Conservation (phyloP, 2,888 invertebrate genomes). For the Anticlea derivata region DNA sequence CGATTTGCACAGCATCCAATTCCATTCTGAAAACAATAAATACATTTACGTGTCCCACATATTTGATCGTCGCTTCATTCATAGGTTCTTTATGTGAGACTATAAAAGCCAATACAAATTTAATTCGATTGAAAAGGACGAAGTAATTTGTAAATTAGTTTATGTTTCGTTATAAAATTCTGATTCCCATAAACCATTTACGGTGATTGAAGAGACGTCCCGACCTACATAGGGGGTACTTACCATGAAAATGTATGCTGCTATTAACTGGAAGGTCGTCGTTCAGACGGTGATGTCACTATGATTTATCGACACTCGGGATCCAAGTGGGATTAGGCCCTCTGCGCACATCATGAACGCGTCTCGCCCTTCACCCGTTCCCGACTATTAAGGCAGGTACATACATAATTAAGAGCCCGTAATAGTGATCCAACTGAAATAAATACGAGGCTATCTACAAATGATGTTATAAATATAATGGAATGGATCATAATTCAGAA, state of each 20-base stretch:
- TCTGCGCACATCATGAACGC: slow-evolving; percentile 17
- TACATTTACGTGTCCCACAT: slow-evolving; percentile 15
- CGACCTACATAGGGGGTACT: slow-evolving; percentile 56
- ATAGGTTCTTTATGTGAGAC: slow-evolving; percentile 13
- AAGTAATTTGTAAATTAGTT: slow-evolving; percentile 26
- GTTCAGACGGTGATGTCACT: slow-evolving; percentile 75
- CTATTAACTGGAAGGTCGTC: slow-evolving; percentile 71
- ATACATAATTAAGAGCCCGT: not conserved
- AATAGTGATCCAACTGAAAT: not conserved
- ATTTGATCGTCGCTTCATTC: slow-evolving; percentile 12
- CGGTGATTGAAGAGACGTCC: slow-evolving; percentile 59
- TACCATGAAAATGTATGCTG: slow-evolving; percentile 65
- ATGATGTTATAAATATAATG: not conserved
- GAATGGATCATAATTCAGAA: not conserved
- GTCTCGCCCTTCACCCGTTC: slow-evolving; percentile 9
- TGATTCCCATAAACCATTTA: slow-evolving; percentile 58
- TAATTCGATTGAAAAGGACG: slow-evolving; percentile 37
- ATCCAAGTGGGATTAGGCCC: slow-evolving; percentile 59
- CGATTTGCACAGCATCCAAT: slow-evolving; percentile 18
- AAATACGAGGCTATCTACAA: not conserved
- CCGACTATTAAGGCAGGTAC: too few relatives aligned
- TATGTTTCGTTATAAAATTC: slow-evolving; percentile 31
- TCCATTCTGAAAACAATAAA: slow-evolving; percentile 10
- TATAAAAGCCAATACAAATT: slow-evolving; percentile 31
- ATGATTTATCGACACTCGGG: slow-evolving; percentile 66